Base-by-base conservation (phyloP, 2,888 invertebrate species). In the Drosophila nr. fundita region DNA sequence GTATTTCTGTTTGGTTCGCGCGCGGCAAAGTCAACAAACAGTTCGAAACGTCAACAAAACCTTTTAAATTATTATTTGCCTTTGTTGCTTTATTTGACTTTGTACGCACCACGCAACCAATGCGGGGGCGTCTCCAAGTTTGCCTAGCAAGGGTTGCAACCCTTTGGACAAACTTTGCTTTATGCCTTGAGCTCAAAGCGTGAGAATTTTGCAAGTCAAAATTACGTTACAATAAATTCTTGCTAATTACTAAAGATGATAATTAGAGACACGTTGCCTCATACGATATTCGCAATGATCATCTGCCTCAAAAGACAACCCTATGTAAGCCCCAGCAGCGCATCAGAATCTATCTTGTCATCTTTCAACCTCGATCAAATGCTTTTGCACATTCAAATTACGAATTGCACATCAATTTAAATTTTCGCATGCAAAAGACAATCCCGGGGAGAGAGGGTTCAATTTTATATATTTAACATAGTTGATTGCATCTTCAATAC, bases 401-500 rank as follows among this genome's bases (percentile, higher is more conserved):
- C 53, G 65, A 24, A 59, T 49, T 60, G 66, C 76, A 78, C 78
- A 86, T 85, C 82, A 82, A 91, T 91, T 91, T 90, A 75, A 91
- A 91, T 91, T 90, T 91, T 81, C 73, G 89, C 91, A 91, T 90
- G 90, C 90, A 86, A 89, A 90, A 82, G 69, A 73, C 66, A 68
- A 67, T 61, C 36, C 18, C 13, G 24, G 29, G n/a, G n/a, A 11
- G 10, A n/a, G 40, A 40, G 77, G 72, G 38, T 67, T 77, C 78
- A 81, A 78, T 87, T 81, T 83, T 21, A 87, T 91, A 86, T 42
- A 89, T 91, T 89, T 82, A 73, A 67, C 72, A 91, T 91, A 91
- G 91, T 86, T 90, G 92, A 91, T 91, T 91, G 91, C 91, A 91
- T 91, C 91, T 90, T 91, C 91, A 89, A 87, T 89, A 87, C 62